Conservation (phyloP, 2,888 invertebrate genomes). For the Sipha maydis region DNA sequence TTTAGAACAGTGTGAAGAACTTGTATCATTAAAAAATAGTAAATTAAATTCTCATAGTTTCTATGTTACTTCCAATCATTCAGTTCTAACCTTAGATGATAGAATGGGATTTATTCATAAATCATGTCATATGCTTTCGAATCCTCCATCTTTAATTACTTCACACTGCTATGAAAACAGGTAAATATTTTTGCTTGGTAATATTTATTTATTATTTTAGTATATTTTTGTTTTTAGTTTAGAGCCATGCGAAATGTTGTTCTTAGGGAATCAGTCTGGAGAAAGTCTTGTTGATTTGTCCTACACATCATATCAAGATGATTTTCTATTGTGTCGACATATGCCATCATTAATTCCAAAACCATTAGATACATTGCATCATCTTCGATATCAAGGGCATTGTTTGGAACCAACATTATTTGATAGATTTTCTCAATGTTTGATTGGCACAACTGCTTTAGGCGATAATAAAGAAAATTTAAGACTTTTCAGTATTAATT, state of each 20-base stretch:
- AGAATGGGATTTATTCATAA: slow-evolving; percentile 60
- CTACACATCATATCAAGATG: slow-evolving; percentile 28
- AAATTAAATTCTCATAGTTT: slow-evolving; percentile 44
- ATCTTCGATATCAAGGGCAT: slow-evolving; percentile 32
- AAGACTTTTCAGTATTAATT: slow-evolving; percentile 46
- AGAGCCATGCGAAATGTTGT: slow-evolving; percentile 33
- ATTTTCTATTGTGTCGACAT: slow-evolving; percentile 10
- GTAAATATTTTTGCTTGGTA: not conserved
- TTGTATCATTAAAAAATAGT: slow-evolving; percentile 30
- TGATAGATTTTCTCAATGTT: slow-evolving; percentile 32
- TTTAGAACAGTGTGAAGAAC: slow-evolving; percentile 51
- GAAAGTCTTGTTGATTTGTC: slow-evolving; percentile 27
- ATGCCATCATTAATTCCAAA: slow-evolving; percentile 51
- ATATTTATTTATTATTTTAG: not conserved
- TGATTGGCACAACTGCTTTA: slow-evolving; percentile 37
- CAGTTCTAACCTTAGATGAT: slow-evolving; percentile 61
- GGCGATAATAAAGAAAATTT: slow-evolving; percentile 24
- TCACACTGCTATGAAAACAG: slow-evolving; percentile 54
- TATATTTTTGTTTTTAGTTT: slow-evolving; percentile 33
- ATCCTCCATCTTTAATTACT: slow-evolving; percentile 56
- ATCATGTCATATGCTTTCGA: slow-evolving; percentile 63
- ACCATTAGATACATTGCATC: slow-evolving; percentile 37
- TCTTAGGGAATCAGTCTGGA: slow-evolving; percentile 44
- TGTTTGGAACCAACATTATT: slow-evolving; percentile 47
- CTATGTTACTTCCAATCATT: slow-evolving; percentile 61